These are phyloP conservation scores for Drosophila colorata DNA, from an alignment of 2,888 invertebrate genomes.

Conservation along the genomic window DNA sequence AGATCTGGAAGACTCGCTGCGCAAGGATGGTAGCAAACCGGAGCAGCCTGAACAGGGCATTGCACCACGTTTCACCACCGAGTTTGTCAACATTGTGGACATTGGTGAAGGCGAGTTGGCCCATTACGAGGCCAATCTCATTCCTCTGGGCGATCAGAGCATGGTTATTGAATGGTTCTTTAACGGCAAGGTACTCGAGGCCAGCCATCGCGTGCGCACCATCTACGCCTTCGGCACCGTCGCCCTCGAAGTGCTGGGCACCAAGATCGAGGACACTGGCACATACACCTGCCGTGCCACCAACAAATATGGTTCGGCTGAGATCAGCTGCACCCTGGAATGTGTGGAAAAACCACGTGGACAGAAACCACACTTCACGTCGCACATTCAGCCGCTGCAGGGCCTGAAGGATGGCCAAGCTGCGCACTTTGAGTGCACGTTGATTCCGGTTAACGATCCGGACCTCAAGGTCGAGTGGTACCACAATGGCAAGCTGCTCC, in stretches of 20 bases:
- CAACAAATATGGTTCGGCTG: slow-evolving; percentile 95
- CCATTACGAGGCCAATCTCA: slow-evolving; percentile 98
- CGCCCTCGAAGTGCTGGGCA: slow-evolving; percentile 97
- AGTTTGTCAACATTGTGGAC: slow-evolving; percentile 92
- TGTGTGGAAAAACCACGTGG: slow-evolving; percentile 94
- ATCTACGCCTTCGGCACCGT: slow-evolving; percentile 99
- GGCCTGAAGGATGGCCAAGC: slow-evolving; percentile 96
- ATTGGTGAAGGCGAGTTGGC: slow-evolving; percentile 98
- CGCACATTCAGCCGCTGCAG: slow-evolving; percentile 93
- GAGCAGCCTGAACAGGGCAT: slow-evolving; percentile 92
- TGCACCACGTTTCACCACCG: slow-evolving; percentile 94
- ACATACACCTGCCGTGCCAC: slow-evolving; percentile 95
- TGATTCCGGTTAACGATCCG: slow-evolving; percentile 97
- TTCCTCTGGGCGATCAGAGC: slow-evolving; percentile 96
- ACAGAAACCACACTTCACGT: slow-evolving; percentile 94
- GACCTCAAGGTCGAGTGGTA: slow-evolving; percentile 98
- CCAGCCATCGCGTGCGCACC: slow-evolving; percentile 95
- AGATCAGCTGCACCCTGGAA: slow-evolving; percentile 92
- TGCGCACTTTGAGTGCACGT: slow-evolving; percentile 97
- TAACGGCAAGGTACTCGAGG: slow-evolving; percentile 94
- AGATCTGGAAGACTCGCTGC: slow-evolving; percentile 94
- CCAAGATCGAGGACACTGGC: slow-evolving; percentile 96
- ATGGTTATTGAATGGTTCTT: slow-evolving; percentile 99
- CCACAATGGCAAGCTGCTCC: slow-evolving; percentile 95
- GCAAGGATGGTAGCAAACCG: slow-evolving; percentile 89